Conservation (phyloP, 1,140 invertebrate species). For the Coelopa frigida region DNA sequence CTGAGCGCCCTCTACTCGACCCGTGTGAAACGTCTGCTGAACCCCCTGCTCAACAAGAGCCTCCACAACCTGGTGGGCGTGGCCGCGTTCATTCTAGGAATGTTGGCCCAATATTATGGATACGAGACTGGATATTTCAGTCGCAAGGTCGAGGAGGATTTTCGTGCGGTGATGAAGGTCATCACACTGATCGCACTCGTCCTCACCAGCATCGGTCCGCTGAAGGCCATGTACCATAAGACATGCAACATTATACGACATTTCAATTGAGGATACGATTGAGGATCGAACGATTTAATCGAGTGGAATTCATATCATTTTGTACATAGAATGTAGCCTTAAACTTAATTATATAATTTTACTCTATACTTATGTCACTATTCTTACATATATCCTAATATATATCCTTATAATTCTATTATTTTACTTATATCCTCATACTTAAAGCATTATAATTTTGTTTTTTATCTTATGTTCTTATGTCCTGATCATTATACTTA, state of each 20-base stretch:
- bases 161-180: slow-evolving; percentile 29
- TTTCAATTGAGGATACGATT: slow-evolving; percentile 11
- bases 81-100: slow-evolving; percentile 29
- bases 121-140: slow-evolving; percentile 37
- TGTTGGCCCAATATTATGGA: slow-evolving; percentile 35
- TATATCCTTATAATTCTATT: too few relatives aligned
- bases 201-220: slow-evolving; percentile 26
- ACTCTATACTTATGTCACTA: too few relatives aligned
- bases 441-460: too few relatives aligned
- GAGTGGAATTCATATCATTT: too few relatives aligned
- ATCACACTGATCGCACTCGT: slow-evolving; percentile 30
- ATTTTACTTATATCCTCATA: too few relatives aligned
- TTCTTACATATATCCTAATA: too few relatives aligned
- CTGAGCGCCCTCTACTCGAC: slow-evolving; percentile 29
- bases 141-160: slow-evolving; percentile 15
- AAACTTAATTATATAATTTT: too few relatives aligned
- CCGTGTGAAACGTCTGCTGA: slow-evolving; percentile 26
- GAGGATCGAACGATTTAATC: too few relatives aligned
- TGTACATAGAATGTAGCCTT: too few relatives aligned
- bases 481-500: too few relatives aligned
- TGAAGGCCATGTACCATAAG: slow-evolving; percentile 30
- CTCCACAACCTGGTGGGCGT: slow-evolving; percentile 40
- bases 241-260: slow-evolving; percentile 18
- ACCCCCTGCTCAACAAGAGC: slow-evolving; percentile 33
- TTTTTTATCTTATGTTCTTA: too few relatives aligned